Base-by-base conservation (phyloP, 1,140 invertebrate species). In the Drosophila sechellia region DNA sequence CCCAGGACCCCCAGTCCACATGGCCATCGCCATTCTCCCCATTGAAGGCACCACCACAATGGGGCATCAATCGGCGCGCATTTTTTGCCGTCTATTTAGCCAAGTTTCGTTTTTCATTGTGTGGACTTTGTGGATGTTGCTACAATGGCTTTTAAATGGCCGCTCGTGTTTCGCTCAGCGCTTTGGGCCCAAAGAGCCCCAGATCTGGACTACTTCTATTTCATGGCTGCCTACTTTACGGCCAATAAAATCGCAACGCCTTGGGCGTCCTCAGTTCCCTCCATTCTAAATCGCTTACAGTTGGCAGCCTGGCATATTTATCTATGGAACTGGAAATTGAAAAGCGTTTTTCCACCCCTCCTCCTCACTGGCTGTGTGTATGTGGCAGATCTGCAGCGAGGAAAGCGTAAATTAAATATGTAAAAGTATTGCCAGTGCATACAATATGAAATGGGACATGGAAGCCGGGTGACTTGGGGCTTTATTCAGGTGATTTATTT, bases 101-200 rank as follows among this genome's bases (percentile, higher is more conserved):
- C 84, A 79, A 87, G 84, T 87, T 89, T 87, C 69, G 76, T 81
- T 84, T 87, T 87, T 79, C 79, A 89, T 89, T 84, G 84, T 89
- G 83, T 77, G 72, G 63, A 76, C 65, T 83, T 76, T 79, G 80
- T 84, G 60, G 60, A 70, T 72, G 50, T 65, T 61, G 72, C 76
- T 73, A 87, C 84, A 87, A 84, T 79, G 73, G 77, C 73, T 87
- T 89, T 87, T 87, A 89, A 87, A 89, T 80, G 76, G 66, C 70
- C 77, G 68, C 73, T 69, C 76, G 58, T 65, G 57, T 65, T 66
- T 69, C 55, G 59, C 65, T 60, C 43, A 20, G 22, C 55, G 59
- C n/a, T 15, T 25, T 22, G 25, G 52, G 12, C n/a, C 37, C 42
- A 34, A 15, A 50, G 66, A 20, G n/a, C 25, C 59, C 39, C 40